Evolutionary conservation across 2,113 vertebrate species (phyloP), one percentile per base, ranked within the genome.

Genomic region (Cyprinodon variegatus): DNA sequence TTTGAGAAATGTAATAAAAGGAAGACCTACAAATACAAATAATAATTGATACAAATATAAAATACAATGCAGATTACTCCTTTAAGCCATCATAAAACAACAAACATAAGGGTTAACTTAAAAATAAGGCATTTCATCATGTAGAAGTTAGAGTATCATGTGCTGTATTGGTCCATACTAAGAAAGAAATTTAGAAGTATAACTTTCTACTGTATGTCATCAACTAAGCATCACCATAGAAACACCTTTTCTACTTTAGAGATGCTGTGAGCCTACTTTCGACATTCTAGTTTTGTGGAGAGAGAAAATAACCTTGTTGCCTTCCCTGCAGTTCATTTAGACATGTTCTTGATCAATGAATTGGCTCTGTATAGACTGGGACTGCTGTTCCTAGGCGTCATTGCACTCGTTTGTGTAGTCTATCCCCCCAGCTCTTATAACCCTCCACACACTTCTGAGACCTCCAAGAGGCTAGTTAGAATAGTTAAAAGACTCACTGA

Each of bases 281-380:
- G 86, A 66, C 43, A 68, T 37, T 41, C 20, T 73, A 78, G 64
- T 84, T 53, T 76, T 77, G 64, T 85, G 84, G 73, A 85, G 89
- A 78, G 92, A 94, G 88, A 68, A 43, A 84, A 93, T 90, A 91
- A 83, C 85, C 53, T 82, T 72, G 86, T 81, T 79, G 82, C 86
- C 83, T 83, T 77, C 77, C 74, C 87, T 84, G 84, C 81, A 92
- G 82, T 93, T 92, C 83, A 92, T 94, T 91, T 79, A 93, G 88
- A 92, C 70, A 38, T 65, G 78, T 80, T 83, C 74, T 80, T 83
- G 91, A 95, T 94, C 94, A 92, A 94, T 95, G 91, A 83, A 72
- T 76, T 77, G 91, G 91, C 93, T 94, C 94, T 94, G 92, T 92
- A 88, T 92, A 78, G 91, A 93, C 92, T 94, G 91, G 84, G 79